These are phyloP conservation scores for Tenthredo amoena DNA, from an alignment of 2,888 invertebrate genomes.

Conservation along the genomic window DNA sequence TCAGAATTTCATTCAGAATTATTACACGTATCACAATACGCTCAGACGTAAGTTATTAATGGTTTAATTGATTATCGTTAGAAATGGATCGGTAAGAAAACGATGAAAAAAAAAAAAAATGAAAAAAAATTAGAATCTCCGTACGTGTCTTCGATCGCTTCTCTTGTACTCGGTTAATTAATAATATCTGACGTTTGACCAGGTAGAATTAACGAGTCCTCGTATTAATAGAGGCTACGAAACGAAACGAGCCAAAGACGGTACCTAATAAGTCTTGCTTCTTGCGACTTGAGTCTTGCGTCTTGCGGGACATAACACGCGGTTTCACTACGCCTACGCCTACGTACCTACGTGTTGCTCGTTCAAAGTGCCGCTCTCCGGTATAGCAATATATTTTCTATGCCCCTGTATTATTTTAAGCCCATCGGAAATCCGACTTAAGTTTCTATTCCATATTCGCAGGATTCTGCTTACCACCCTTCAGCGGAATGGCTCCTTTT, in stretches of 20 bases:
- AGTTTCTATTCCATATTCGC: neutral
- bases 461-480: neutral
- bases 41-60: neutral
- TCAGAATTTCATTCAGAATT: neutral
- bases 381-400: conserved; percentile 67
- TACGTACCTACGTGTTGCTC: conserved; percentile 62
- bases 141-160: neutral
- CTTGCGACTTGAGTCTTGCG: conserved; percentile 56
- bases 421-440: neutral
- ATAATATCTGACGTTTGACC: conserved; percentile 46
- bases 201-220: conserved; percentile 50
- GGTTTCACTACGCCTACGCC: conserved; percentile 62
- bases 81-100: neutral
- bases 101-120: neutral
- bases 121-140: neutral
- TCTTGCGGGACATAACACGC: conserved; percentile 32
- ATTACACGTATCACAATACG: neutral
- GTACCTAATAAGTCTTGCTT: conserved; percentile 73
- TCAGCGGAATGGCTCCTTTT: neutral
- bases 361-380: conserved; percentile 66
- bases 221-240: conserved; percentile 63
- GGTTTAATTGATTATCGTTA: neutral
- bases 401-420: conserved; percentile 59
- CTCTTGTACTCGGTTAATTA: conserved; percentile 17
- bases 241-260: conserved; percentile 67